Evolutionary conservation across 1,140 invertebrate species (phyloP).

Genomic region (Laodelphax striatellus): DNA sequence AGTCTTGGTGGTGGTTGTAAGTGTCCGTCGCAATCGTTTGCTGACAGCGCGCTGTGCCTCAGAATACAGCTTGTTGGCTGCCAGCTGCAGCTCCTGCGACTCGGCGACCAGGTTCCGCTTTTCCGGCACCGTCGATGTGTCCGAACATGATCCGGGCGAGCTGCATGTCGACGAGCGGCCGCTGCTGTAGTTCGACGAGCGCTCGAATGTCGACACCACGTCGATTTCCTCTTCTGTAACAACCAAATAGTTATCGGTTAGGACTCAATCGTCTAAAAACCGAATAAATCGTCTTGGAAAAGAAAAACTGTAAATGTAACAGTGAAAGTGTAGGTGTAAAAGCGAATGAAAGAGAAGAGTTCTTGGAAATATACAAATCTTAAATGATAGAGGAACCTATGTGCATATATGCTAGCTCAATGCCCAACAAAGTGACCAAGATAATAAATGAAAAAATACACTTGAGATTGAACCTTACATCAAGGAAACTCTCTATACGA

Average conservation of each 20-base stretch:
- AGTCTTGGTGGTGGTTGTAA: neutral
- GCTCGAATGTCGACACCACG: slow-evolving; percentile 49
- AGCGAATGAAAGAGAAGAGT: too few species aligned
- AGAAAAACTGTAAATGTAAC: slow-evolving; percentile 7
- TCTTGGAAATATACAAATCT: too few species aligned
- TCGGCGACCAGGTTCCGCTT: slow-evolving; percentile 40
- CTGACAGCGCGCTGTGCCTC: slow-evolving; percentile 23
- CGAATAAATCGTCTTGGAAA: neutral
- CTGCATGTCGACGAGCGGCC: slow-evolving; percentile 30
- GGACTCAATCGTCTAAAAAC: slow-evolving; percentile 2
- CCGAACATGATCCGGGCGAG: slow-evolving; percentile 21
- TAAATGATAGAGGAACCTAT: too few species aligned
- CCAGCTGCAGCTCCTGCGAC: slow-evolving; percentile 47
- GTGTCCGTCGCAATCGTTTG: slow-evolving; percentile 13
- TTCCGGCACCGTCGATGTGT: slow-evolving; percentile 38
- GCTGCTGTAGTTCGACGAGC: slow-evolving; percentile 9
- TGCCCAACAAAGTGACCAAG: too few species aligned
- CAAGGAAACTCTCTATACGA: too few species aligned
- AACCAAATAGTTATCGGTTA: slow-evolving; percentile 12
- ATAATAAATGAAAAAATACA: too few species aligned
- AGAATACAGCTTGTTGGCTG: slow-evolving; percentile 44
- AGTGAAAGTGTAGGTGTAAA: slow-evolving; percentile 5
- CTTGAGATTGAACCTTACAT: too few species aligned
- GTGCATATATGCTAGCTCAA: too few species aligned
- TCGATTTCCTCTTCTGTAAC: slow-evolving; percentile 73